Conservation (phyloP, 1,140 invertebrate genomes). For the Littorina saxatilis region DNA sequence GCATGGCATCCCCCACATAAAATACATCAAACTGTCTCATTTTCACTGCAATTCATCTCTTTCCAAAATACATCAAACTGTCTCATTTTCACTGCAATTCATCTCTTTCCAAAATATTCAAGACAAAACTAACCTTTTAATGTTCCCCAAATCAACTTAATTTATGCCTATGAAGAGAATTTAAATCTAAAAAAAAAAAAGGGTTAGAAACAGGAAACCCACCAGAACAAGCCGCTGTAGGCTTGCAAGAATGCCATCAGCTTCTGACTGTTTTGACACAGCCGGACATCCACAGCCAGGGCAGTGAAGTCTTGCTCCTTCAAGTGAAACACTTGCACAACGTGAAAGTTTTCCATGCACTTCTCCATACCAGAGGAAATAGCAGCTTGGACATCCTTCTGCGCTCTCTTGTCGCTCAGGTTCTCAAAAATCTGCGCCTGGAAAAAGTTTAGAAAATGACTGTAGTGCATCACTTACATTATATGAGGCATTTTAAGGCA, state of each 20-base stretch:
- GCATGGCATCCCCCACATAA: too few relatives aligned
- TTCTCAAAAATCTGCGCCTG: conserved; percentile 1
- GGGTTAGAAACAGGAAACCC: neutral
- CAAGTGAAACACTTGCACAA: neutral
- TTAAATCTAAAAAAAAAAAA: too few relatives aligned
- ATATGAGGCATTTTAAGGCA: too few relatives aligned
- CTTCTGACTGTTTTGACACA: neutral
- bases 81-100: too few relatives aligned
- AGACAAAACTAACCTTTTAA: too few relatives aligned
- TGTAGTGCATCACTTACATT: too few relatives aligned
- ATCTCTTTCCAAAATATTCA: too few relatives aligned
- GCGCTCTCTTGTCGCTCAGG: neutral
- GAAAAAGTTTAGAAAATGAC: neutral
- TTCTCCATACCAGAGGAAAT: neutral
- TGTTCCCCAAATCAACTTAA: too few relatives aligned
- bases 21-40: too few relatives aligned
- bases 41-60: too few relatives aligned
- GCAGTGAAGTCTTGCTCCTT: neutral
- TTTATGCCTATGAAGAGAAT: too few relatives aligned
- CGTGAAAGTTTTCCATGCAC: neutral
- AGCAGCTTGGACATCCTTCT: neutral
- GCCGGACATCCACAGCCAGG: neutral
- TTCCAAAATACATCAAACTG: too few relatives aligned
- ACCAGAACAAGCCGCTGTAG: neutral
- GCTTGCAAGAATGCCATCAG: neutral